These are phyloP conservation scores for Nyctereutes procyonoides DNA, from an alignment of 2,113 vertebrate species.

Conservation along the genomic window DNA sequence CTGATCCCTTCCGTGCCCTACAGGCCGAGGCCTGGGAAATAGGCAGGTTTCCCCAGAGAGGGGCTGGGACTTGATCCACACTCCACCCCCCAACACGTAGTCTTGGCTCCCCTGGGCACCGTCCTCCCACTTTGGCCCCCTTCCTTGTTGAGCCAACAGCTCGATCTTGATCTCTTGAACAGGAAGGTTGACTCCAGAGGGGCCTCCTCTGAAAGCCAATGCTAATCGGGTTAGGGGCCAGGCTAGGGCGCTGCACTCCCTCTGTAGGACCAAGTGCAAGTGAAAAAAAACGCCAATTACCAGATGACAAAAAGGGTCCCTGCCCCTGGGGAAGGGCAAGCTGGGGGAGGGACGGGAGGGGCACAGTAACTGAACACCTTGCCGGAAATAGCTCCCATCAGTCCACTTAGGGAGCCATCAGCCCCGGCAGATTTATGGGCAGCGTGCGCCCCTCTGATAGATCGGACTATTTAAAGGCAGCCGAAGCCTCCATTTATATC, in stretches of 20 bases:
- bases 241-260: slow-evolving; percentile 72
- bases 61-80: not conserved
- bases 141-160: slow-evolving; percentile 83
- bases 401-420: slow-evolving; percentile 89
- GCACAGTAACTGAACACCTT: slow-evolving; percentile 87
- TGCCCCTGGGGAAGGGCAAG: slow-evolving; percentile 78
- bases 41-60: not conserved
- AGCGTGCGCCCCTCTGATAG: slow-evolving; percentile 86
- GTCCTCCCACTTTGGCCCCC: slow-evolving; percentile 58
- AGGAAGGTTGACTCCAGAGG: slow-evolving; percentile 77
- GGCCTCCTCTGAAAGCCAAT: slow-evolving; percentile 81
- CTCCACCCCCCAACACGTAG: not conserved
- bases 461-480: slow-evolving; percentile 87
- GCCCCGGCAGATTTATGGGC: slow-evolving; percentile 87
- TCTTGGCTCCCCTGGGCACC: slow-evolving; percentile 61
- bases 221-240: slow-evolving; percentile 81
- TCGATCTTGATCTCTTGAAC: slow-evolving; percentile 83
- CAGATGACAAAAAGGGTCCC: slow-evolving; percentile 87
- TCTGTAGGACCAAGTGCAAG: slow-evolving; percentile 84
- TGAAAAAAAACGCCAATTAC: slow-evolving; percentile 86
- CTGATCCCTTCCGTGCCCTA: not conserved
- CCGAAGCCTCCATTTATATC: slow-evolving; percentile 86
- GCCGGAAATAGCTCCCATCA: slow-evolving; percentile 87
- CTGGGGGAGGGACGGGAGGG: slow-evolving; percentile 1
- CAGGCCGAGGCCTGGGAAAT: not conserved